These are phyloP conservation scores for Sebastes melanostomus DNA, from an alignment of 2,797 vertebrate species.

Conservation along the genomic window DNA sequence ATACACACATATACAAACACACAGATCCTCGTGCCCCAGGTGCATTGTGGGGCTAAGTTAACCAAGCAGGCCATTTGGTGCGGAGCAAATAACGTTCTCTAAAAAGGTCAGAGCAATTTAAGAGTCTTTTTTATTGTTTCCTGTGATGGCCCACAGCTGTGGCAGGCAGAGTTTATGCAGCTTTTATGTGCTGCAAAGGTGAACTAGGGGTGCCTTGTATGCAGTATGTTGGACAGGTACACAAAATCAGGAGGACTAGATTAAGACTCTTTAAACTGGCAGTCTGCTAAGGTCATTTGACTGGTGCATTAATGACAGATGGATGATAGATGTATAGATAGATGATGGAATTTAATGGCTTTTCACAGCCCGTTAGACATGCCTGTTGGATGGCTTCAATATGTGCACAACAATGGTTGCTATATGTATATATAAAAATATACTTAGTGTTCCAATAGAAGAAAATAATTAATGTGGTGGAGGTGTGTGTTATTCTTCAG, in stretches of 20 bases:
- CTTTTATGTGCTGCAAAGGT: slow-evolving; percentile 37
- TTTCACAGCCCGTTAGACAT: not conserved
- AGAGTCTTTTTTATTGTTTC: slow-evolving; percentile 74
- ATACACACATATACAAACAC: not conserved
- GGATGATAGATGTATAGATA: not conserved
- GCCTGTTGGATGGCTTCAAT: not conserved
- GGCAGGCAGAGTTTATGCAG: slow-evolving; percentile 30
- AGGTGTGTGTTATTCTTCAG: not conserved
- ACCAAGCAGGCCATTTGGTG: slow-evolving; percentile 66
- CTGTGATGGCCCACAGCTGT: slow-evolving; percentile 65
- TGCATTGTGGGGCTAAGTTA: slow-evolving; percentile 60
- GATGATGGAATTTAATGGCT: not conserved
- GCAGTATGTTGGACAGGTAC: not conserved
- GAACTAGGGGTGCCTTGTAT: not conserved
- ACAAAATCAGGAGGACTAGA: not conserved
- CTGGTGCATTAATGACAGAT: not conserved
- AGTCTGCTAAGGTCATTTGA: not conserved
- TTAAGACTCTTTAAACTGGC: not conserved
- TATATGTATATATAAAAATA: not conserved
- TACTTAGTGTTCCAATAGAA: not conserved
- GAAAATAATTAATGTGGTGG: not conserved
- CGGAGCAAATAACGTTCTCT: slow-evolving; percentile 68
- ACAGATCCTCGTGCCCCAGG: slow-evolving; percentile 50
- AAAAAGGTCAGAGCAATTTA: slow-evolving; percentile 80
- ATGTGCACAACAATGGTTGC: not conserved